These are phyloP conservation scores for Columbina picui DNA, from an alignment of 2,113 vertebrate species.

Conservation along the genomic window DNA sequence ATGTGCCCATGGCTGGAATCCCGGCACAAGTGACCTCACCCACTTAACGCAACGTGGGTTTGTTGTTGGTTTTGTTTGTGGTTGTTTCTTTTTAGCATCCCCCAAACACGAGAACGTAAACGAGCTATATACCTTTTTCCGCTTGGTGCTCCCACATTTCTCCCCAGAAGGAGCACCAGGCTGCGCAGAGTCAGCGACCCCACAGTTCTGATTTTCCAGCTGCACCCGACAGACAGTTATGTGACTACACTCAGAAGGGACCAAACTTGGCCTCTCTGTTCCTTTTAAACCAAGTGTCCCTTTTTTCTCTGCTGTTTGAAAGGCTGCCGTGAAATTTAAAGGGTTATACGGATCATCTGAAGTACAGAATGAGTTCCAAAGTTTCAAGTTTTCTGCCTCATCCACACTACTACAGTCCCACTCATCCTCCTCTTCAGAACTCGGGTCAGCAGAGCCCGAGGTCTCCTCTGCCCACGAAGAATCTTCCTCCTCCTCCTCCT, in stretches of 20 bases:
- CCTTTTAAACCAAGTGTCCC: not conserved
- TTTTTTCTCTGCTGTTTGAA: conserved; percentile 75
- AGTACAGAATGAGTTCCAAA: conserved; percentile 87
- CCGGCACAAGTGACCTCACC: not conserved
- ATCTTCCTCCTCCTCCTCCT: conserved; percentile 6
- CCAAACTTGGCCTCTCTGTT: not conserved
- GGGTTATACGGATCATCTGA: conserved; percentile 90
- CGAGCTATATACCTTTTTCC: conserved; percentile 75
- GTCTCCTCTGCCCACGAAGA: conserved; percentile 35
- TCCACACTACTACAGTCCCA: conserved; percentile 81
- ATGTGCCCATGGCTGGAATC: not conserved
- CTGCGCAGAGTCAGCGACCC: conserved; percentile 50
- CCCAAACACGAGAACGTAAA: not conserved
- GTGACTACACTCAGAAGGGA: not conserved
- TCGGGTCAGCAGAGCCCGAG: conserved; percentile 11
- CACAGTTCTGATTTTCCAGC: conserved; percentile 64
- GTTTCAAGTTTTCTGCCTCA: conserved; percentile 81
- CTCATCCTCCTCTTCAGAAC: conserved; percentile 71
- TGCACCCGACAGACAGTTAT: conserved; percentile 34
- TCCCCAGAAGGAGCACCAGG: not conserved
- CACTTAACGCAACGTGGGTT: accelerated
- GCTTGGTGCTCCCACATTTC: not conserved
- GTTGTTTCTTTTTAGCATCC: too few relatives aligned
- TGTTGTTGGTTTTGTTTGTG: too few relatives aligned
- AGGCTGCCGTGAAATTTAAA: conserved; percentile 87